These are phyloP conservation scores for Allolobophora icterica DNA, from an alignment of 2,888 invertebrate species.

Conservation along the genomic window DNA sequence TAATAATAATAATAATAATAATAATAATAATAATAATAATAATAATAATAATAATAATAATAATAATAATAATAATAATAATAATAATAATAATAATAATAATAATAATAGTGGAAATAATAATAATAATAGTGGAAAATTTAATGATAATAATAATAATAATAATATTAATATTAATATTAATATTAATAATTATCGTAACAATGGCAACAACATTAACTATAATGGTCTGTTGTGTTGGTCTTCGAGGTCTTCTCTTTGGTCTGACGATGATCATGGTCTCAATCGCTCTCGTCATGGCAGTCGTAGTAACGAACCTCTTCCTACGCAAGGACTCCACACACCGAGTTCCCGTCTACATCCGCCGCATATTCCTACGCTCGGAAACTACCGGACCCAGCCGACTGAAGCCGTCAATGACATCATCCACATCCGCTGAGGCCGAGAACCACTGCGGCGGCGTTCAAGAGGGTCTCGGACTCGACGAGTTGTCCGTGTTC, in stretches of 20 bases:
- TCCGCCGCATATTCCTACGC: slow-evolving; percentile 32
- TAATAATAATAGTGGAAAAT: no score
- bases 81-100: no score
- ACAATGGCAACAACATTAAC: no score
- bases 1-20: no score
- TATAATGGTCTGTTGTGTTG: no score
- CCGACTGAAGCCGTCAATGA: not conserved
- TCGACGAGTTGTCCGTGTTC: slow-evolving; percentile 45
- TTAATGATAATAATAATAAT: no score
- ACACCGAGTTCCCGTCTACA: slow-evolving; percentile 42
- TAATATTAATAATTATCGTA: no score
- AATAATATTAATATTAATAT: no score
- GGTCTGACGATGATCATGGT: slow-evolving; percentile 50
- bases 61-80: no score
- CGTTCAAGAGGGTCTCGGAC: slow-evolving; percentile 40
- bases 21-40: no score
- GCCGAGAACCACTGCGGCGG: slow-evolving; percentile 32
- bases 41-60: no score
- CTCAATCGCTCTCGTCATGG: slow-evolving; percentile 50
- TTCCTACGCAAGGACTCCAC: slow-evolving; percentile 47
- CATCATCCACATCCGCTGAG: not conserved
- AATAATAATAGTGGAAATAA: no score
- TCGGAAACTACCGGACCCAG: not conserved
- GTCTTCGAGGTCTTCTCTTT: slow-evolving; percentile 47
- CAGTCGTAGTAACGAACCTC: slow-evolving; percentile 49